Base-by-base conservation (phyloP, 2,888 invertebrate species). In the Sussaba pulchella region DNA sequence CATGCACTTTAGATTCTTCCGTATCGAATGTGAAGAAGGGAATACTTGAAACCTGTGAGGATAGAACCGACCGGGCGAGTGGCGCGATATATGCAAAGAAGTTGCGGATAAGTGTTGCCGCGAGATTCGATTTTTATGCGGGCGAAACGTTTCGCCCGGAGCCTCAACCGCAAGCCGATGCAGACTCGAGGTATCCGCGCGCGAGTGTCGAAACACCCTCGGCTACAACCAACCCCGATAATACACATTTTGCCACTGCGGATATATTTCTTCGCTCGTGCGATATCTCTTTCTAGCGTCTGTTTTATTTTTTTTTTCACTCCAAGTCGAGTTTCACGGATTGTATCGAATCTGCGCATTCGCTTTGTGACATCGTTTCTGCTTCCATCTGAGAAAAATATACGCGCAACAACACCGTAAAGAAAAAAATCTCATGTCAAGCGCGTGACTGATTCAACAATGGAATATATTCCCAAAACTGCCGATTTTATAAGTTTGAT, bases 1-100 rank as follows among this genome's bases (percentile, higher is more conserved):
- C 52, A 39, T 82, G 72, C 75, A 71, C 54, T 64, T 39, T 39
- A 21, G 24, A 67, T 52, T 67, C 21, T 39, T 5, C 52, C 21
- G n/a, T 36, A 39, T 66, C 52, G 50, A 52, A 41, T 52, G 67
- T 24, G 52, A 1, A 52, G n/a, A 12, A 17, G 1, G 39, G 21
- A 21, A 66, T 52, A 36, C 36, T 17, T 4, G 19, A 64, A 52
- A 50, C 36, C 21, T 14, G 21, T 19, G 10, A 9, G 54, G 36
- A n/a, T n/a, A 14, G 43, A 50, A 61, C 43, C 52, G 61, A 73
- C 47, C 61, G 74, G 19, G 17, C 70, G 36, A 54, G 69, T 45
- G 24, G 12, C 24, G 36, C 45, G 54, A 14, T 54, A 59, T n/a
- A 1, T 26, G 26, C n/a, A 12, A 24, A 31, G 17, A 26, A 43